Base-by-base conservation (phyloP, 2,888 invertebrate species). In the Cerceris rybyensis region DNA sequence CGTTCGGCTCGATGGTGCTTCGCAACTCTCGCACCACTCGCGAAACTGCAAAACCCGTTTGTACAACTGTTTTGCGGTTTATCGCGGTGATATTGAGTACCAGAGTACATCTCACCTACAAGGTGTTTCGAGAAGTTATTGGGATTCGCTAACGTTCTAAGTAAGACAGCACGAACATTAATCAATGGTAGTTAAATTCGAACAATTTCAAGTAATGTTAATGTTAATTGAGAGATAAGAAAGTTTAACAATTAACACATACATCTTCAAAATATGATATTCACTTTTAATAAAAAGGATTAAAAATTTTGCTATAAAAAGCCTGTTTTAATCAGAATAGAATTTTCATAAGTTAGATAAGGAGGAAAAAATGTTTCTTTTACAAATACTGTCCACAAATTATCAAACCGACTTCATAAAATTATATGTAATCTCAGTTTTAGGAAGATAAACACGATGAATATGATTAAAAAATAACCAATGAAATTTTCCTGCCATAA, bases 11-110 rank as follows among this genome's bases (percentile, higher is more conserved):
- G 11, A 7, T 13, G 28, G 17, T 46, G 43, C 46, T 49, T 49
- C 55, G 13, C 46, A 65, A 65, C 50, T 41, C 52, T 57, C 14
- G 9, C 28, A 16, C 70, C 46, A 57, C 70, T 60, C n/a, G 9
- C 55, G 55, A 17, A 39, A 50, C 55, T n/a, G 46, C 42, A 49
- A 46, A 16, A 41, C 43, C 67, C 17, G 61, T 49, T 59, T 60
- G 39, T 52, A 49, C 70, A 46, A 63, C 58, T 64, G 72, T 64
- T 76, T 64, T 55, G 50, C 50, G 68, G 73, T 59, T 75, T 78
- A 75, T 67, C 66, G 58, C 57, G 57, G 43, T 16, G 54, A 16
- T 60, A 76, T 76, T 73, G 68, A n/a, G 59, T 49, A 6, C 17
- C 49, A 17, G 49, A 13, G 17, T 49, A 42, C 16, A 17, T 43